These are phyloP conservation scores for Telmatherina bonti DNA, from an alignment of 2,797 vertebrate genomes.

Conservation along the genomic window DNA sequence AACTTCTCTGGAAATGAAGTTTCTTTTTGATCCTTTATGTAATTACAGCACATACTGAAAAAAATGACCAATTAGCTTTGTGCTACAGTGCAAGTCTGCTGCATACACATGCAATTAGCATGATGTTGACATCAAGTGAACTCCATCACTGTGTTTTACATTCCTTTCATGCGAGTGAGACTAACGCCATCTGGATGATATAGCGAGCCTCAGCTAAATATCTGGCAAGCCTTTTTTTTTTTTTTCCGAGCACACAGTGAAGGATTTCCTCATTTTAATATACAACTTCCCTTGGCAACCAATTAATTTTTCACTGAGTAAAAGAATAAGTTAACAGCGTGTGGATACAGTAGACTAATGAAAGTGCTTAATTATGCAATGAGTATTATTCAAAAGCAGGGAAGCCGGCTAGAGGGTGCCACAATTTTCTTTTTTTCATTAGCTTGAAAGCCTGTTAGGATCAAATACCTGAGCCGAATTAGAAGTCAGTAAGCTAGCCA, in stretches of 20 bases:
- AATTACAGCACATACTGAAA: neutral
- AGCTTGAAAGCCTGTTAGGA: neutral
- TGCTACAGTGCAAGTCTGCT: neutral
- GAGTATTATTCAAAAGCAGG: slow-evolving; percentile 8
- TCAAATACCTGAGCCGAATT: slow-evolving; percentile 5
- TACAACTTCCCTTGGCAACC: slow-evolving; percentile 12
- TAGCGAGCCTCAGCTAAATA: neutral
- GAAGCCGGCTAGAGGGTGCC: neutral
- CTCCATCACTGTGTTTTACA: slow-evolving; percentile 2
- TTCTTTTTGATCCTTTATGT: neutral
- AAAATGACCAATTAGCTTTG: slow-evolving; percentile 30
- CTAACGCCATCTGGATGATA: slow-evolving; percentile 6
- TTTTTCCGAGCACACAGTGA: neutral
- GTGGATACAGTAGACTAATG: neutral
- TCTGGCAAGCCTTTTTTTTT: neutral
- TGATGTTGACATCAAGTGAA: neutral
- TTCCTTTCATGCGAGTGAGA: slow-evolving; percentile 3
- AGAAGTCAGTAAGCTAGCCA: neutral
- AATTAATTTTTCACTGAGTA: slow-evolving; percentile 30
- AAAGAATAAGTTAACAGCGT: neutral
- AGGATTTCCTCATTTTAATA: slow-evolving; percentile 1
- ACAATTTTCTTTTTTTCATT: neutral
- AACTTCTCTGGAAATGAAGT: neutral
- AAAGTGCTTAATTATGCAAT: slow-evolving; percentile 14
- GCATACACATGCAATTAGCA: slow-evolving; percentile 12